Evolutionary conservation across 2,113 vertebrate species (phyloP).

Genomic region (Ptychochromis oligacanthus): DNA sequence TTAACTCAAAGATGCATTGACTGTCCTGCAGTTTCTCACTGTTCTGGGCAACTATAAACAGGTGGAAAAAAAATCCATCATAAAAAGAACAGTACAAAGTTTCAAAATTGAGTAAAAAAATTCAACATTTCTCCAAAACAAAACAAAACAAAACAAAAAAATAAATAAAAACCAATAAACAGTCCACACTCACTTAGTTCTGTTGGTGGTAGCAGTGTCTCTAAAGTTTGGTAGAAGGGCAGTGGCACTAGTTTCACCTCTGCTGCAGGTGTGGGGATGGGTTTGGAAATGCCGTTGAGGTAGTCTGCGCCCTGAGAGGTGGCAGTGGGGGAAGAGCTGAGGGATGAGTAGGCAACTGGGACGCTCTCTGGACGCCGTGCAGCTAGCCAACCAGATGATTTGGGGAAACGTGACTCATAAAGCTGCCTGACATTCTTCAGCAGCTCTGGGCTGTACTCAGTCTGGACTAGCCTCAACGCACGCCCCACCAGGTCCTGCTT

Average conservation of each 20-base stretch:
- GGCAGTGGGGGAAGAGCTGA: constrained; percentile 80
- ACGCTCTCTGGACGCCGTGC: constrained; percentile 83
- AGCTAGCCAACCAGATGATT: constrained; percentile 80
- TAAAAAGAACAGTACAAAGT: not conserved
- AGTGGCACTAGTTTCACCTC: constrained; percentile 91
- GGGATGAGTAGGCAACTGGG: constrained; percentile 81
- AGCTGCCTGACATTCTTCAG: constrained; percentile 98
- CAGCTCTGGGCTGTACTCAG: constrained; percentile 96
- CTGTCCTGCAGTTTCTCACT: constrained; percentile 97
- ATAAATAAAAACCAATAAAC: not conserved
- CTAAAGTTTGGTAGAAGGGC: constrained; percentile 95
- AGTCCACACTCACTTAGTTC: constrained; percentile 88
- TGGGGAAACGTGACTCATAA: constrained; percentile 94
- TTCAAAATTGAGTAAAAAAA: not conserved
- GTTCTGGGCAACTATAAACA: constrained; percentile 89
- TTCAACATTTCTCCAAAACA: not conserved
- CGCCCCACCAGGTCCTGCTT: constrained; percentile 97
- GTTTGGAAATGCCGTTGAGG: constrained; percentile 92
- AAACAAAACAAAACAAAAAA: not conserved
- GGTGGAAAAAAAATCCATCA: not conserved
- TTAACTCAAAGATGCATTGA: constrained; percentile 93
- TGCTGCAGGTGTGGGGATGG: constrained; percentile 79
- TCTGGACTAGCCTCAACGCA: constrained; percentile 94
- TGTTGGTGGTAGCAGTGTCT: constrained; percentile 92
- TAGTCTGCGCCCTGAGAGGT: constrained; percentile 88